Evolutionary conservation across 2,797 vertebrate genomes (phyloP), one percentile per base, ranked within the genome.

Genomic region (Gila robusta): DNA sequence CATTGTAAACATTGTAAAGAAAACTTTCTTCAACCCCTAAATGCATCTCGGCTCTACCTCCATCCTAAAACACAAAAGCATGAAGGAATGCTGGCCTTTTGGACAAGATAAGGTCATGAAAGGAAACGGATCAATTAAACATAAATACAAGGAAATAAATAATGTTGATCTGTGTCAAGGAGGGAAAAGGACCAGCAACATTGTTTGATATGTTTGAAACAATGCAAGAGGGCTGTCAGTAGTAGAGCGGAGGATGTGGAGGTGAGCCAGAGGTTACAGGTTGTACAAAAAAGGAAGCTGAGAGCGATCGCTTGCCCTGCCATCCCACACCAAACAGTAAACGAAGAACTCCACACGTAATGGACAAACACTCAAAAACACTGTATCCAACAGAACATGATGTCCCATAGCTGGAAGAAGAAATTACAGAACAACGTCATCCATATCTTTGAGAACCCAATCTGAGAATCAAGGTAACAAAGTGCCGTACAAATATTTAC

Each of bases 331-430:
- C 73, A 81, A 49, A 28, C 64, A 92, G 90, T 88, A 92, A 92
- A 41, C 91, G 88, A 92, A 89, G 87, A 90, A 92, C 56, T 78
- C 89, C 91, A 92, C 89, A 82, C 90, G 88, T 90, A 93, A 81
- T 19, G 16, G 64, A 88, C 87, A 81, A 87, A 77, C 11, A 49
- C 64, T 54, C 69, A 93, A 92, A 49, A 76, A 89, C 93, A 95
- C 94, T 94, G 72, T 69, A 39, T 76, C 41, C n/a, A 28, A 72
- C 39, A 94, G 93, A 95, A 91, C 95, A 93, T 86, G 93, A 93
- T 94, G 91, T 94, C 93, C 88, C 59, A 81, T 90, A 92, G 88
- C 92, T 90, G 16, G 67, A 81, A 84, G 77, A 88, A 66, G 82
- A 82, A 72, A 54, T 67, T 59, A 81, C 77, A 88, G 90, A 91